These are phyloP conservation scores for Syrista parreyssii DNA, from an alignment of 2,888 invertebrate species.

Conservation along the genomic window DNA sequence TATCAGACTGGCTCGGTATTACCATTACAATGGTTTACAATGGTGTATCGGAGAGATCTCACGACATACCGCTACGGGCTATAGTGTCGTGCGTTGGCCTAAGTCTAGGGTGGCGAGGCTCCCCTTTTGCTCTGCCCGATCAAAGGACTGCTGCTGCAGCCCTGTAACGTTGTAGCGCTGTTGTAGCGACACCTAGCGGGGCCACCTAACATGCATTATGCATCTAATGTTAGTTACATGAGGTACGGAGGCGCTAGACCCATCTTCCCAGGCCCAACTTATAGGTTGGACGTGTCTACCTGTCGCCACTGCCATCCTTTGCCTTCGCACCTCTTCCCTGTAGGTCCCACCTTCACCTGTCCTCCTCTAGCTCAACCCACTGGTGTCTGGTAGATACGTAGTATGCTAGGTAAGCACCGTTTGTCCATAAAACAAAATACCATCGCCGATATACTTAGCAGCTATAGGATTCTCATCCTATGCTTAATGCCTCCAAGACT, in stretches of 20 bases:
- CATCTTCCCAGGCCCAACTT: constrained; percentile 27
- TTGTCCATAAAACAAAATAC: background rate
- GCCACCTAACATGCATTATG: constrained; percentile 59
- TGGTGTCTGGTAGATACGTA: background rate
- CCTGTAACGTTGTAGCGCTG: constrained; percentile 24
- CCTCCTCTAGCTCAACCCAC: background rate
- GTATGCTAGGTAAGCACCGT: background rate
- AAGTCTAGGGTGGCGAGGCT: constrained; percentile 9
- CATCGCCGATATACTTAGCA: too few relatives aligned
- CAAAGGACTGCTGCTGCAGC: background rate
- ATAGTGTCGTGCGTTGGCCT: constrained; percentile 10
- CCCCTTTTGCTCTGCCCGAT: constrained; percentile 11
- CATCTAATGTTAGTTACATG: constrained; percentile 64
- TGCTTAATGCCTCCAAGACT: too few relatives aligned
- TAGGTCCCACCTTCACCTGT: background rate
- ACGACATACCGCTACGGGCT: constrained; percentile 25
- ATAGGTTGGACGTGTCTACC: constrained; percentile 48
- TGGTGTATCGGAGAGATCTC: constrained; percentile 53
- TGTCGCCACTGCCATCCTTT: constrained; percentile 49
- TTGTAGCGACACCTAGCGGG: constrained; percentile 50
- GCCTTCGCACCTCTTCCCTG: constrained; percentile 25
- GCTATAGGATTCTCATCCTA: too few relatives aligned
- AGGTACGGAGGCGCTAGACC: constrained; percentile 49
- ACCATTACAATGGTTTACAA: constrained; percentile 62
- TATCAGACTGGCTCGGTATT: constrained; percentile 44